A percentile compares a stretch with the other conserved stretches of the same genome.
Evolutionary conservation across 2,888 invertebrate genomes (phyloP).

Genomic region (Ypsolopha sequella): DNA sequence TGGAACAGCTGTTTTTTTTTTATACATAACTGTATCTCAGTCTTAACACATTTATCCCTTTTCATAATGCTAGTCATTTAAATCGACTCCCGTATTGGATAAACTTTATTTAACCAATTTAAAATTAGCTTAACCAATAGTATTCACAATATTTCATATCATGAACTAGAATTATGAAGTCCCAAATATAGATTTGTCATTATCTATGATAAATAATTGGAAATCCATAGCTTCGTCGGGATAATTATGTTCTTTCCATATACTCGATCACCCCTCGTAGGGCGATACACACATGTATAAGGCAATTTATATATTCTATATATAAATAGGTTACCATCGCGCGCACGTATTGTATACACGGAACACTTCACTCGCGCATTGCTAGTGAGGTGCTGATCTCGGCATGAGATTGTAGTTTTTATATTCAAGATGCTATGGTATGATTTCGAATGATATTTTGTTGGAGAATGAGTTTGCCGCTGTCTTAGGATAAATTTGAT

Average conservation of each 20-base stretch:
- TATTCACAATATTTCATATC: constrained; percentile 4
- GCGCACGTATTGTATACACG: background rate
- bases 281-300: constrained; percentile 34
- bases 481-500: no score
- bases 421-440: no score
- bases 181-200: constrained; percentile 1
- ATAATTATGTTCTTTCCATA: background rate
- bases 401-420: no score
- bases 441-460: no score
- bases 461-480: no score
- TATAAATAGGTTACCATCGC: constrained; percentile 9
- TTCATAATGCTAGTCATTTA: constrained; percentile 2
- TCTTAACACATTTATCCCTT: constrained; percentile 2
- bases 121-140: background rate
- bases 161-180: constrained; percentile 4
- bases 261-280: constrained; percentile 19
- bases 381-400: no score
- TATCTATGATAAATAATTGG: constrained; percentile 1
- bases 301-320: constrained; percentile 38
- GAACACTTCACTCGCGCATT: background rate
- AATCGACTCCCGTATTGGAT: background rate
- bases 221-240: background rate
- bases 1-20: no score
- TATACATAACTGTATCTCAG: background rate
- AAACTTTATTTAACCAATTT: background rate